Evolutionary conservation across 2,888 invertebrate species (phyloP), one percentile per base, ranked within the genome.

Genomic region (Cosmia trapezina): DNA sequence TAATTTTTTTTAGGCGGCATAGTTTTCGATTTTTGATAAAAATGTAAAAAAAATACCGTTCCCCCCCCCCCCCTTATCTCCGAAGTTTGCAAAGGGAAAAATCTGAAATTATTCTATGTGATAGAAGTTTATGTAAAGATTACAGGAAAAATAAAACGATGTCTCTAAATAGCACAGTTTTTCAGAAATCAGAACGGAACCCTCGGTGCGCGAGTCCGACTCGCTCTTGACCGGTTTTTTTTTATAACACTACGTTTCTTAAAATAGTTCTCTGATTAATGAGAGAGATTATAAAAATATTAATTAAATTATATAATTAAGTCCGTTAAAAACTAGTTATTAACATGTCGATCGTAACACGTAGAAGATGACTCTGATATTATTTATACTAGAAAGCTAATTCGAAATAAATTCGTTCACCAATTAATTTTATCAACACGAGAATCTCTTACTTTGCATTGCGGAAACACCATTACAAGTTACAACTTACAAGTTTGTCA

Each of bases 401-500:
- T 81, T 59, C 65, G 69, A 73, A 81, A 73, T 80, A 79, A 84
- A 81, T 76, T 76, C 73, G 76, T 72, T 66, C 68, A 82, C 73
- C 75, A 82, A 85, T 86, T 87, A 84, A 80, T 84, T 78, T 85
- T 81, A 83, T 88, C 83, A 86, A 72, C 59, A 74, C 63, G 14
- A 73, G 63, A 77, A 83, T 78, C 85, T 66, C 11, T 5, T 62
- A 61, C 54, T 73, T 80, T 41, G 64, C 66, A 63, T 68, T 68
- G 45, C 83, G 83, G 86, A 84, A 84, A 85, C 69, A 78, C 63
- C 70, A 88, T 85, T 85, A 86, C 83, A 78, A 86, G 80, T 86
- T 28, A 28, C 28, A 28, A 28, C 28, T 85, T 85, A 86, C 83
- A 78, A 86, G 80, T 89, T 88, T 91, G 89, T 91, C 89, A 89